Evolutionary conservation across 2,888 invertebrate species (phyloP).

Genomic region (Drosophila anceps): DNA sequence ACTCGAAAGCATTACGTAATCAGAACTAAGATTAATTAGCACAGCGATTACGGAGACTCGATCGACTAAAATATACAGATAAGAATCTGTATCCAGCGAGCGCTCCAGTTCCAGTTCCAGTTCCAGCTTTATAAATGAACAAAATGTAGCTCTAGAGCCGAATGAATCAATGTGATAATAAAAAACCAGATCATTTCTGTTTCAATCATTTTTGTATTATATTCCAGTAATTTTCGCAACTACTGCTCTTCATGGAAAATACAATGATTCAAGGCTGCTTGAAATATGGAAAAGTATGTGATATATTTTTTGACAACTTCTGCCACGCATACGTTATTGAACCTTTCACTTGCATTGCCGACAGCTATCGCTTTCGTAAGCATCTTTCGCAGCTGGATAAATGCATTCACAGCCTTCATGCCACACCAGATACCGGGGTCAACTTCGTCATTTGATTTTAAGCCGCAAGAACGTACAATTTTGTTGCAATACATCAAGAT

Average conservation of each 20-base stretch:
- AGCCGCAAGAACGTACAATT: neutral
- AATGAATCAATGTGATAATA: no score
- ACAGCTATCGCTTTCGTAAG: neutral
- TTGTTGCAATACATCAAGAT: neutral
- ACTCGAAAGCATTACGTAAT: no score
- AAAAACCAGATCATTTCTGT: no score
- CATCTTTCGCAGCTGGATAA: neutral
- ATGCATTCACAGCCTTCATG: neutral
- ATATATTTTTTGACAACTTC: neutral
- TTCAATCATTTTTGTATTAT: no score
- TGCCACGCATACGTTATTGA: neutral
- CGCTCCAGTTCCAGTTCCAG: no score
- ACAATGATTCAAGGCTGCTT: neutral
- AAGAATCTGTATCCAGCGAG: no score
- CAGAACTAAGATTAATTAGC: no score
- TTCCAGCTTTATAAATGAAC: no score
- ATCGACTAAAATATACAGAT: neutral
- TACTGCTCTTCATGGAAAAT: neutral
- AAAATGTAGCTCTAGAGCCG: no score
- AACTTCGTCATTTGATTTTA: rapidly evolving
- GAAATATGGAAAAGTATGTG: neutral
- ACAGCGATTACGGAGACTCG: no score
- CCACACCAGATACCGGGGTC: neutral
- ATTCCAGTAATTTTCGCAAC: no score
- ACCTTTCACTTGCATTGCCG: neutral